phyloP scores from a whole-genome alignment of 1,140 invertebrate genomes.

The Tenebrio molitor region DNA sequence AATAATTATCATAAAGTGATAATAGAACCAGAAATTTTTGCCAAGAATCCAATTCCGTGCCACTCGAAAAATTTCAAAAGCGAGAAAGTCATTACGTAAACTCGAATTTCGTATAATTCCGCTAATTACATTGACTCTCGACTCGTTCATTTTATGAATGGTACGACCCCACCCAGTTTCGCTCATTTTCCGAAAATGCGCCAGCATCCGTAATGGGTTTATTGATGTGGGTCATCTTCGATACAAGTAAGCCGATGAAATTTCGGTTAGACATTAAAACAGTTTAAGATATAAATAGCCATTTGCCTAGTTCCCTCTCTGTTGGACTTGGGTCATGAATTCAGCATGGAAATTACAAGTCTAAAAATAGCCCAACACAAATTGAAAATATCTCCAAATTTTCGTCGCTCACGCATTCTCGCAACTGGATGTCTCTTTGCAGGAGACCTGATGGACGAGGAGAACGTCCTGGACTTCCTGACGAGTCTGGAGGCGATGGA shows the following conservation, averaged over 20 bases:
- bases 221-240: not conserved
- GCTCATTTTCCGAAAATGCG: no score
- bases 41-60: no score
- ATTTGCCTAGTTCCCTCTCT: conserved; percentile 10
- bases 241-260: conserved; percentile 14
- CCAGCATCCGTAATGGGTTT: no score
- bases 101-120: no score
- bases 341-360: conserved; percentile 17
- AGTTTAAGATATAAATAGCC: conserved; percentile 25
- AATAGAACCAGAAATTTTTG: no score
- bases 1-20: no score
- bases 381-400: conserved; percentile 33
- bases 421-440: not conserved
- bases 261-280: conserved; percentile 31
- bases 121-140: no score
- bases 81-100: no score
- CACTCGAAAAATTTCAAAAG: no score
- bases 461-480: conserved; percentile 92
- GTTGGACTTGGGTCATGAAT: conserved; percentile 33
- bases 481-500: conserved; percentile 96
- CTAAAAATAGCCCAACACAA: conserved; percentile 32
- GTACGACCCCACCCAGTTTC: no score
- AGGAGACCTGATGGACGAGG: conserved; percentile 96
- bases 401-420: not conserved
- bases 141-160: no score